Percentiles rank a stretch among this genome's conserved stretches.
phyloP scores from a whole-genome alignment of 2,888 invertebrate genomes.

The Oxyteleia sp. region DNA sequence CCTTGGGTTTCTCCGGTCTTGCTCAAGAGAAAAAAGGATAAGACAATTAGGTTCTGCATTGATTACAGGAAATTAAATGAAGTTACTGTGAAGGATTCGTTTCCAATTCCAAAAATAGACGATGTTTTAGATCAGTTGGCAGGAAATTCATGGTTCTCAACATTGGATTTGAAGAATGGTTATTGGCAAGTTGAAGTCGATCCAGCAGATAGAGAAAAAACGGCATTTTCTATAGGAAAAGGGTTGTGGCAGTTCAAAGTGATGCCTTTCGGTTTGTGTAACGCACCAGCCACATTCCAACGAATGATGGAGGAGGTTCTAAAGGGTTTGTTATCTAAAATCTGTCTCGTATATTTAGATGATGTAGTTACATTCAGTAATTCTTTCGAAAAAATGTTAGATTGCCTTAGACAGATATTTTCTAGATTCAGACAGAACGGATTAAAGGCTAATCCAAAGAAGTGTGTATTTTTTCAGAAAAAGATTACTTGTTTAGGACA shows the following conservation, averaged over 20 bases:
- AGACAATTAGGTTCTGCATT: slow-evolving; percentile 29
- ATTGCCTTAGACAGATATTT: not conserved
- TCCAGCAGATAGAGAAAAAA: slow-evolving; percentile 46
- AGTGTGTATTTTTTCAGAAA: slow-evolving; percentile 42
- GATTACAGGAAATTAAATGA: slow-evolving; percentile 49
- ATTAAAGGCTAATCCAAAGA: slow-evolving; percentile 56
- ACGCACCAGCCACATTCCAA: slow-evolving; percentile 75
- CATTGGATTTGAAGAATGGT: slow-evolving; percentile 12
- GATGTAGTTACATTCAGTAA: slow-evolving; percentile 73
- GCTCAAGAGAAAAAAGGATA: slow-evolving; percentile 20
- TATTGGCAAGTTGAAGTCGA: slow-evolving; percentile 30
- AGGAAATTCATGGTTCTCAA: slow-evolving; percentile 43
- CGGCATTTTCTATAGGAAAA: slow-evolving; percentile 59
- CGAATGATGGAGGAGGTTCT: slow-evolving; percentile 74
- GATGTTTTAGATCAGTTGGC: slow-evolving; percentile 80
- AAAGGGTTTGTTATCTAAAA: slow-evolving; percentile 63
- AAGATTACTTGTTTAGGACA: no score
- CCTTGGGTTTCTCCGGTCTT: slow-evolving; percentile 14
- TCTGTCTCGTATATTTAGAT: slow-evolving; percentile 65
- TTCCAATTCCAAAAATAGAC: slow-evolving; percentile 42
- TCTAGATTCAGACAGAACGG: no score
- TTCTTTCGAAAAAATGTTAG: slow-evolving; percentile 61
- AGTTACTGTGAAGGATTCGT: slow-evolving; percentile 4
- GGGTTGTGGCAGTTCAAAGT: slow-evolving; percentile 64
- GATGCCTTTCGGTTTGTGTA: slow-evolving; percentile 76